phyloP scores from a whole-genome alignment of 2,113 vertebrate genomes.

The Siniperca knerii region DNA sequence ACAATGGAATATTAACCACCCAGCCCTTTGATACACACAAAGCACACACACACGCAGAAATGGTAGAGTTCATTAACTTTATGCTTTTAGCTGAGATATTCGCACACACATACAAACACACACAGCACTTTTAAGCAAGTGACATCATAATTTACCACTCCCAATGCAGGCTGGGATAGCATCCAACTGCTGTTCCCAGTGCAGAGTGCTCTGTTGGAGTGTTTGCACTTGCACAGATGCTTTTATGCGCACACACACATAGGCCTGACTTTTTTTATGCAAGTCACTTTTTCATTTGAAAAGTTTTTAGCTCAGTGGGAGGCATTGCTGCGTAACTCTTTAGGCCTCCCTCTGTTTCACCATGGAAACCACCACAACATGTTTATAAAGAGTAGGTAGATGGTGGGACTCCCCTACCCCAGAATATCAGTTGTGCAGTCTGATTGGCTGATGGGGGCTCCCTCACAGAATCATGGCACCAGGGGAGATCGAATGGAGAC shows the following conservation, averaged over 20 bases:
- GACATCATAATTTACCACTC: slow-evolving; percentile 70
- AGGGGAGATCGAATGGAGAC: slow-evolving; percentile 35
- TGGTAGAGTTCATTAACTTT: slow-evolving; percentile 19
- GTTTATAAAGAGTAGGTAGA: slow-evolving; percentile 52
- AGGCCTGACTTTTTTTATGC: slow-evolving; percentile 7
- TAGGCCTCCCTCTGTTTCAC: slow-evolving; percentile 57
- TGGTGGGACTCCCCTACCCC: slow-evolving; percentile 60
- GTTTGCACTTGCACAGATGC: slow-evolving; percentile 28
- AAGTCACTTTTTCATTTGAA: slow-evolving; percentile 53
- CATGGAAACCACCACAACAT: slow-evolving; percentile 79
- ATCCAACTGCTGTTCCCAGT: slow-evolving; percentile 57
- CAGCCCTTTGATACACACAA: slow-evolving; percentile 5
- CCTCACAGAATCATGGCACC: slow-evolving; percentile 34
- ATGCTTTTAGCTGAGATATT: slow-evolving; percentile 24
- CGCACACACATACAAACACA: slow-evolving; percentile 24
- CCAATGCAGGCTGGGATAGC: slow-evolving; percentile 55
- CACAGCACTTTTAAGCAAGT: slow-evolving; percentile 42
- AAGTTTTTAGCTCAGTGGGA: slow-evolving; percentile 58
- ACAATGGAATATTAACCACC: slow-evolving; percentile 56
- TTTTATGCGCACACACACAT: neutral
- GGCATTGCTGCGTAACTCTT: slow-evolving; percentile 40
- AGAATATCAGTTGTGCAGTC: slow-evolving; percentile 46
- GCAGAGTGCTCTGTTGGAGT: slow-evolving; percentile 6
- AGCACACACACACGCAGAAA: neutral
- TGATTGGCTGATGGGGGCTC: slow-evolving; percentile 40